Evolutionary conservation across 2,888 invertebrate species (phyloP).

Genomic region (Apotomis turbidana): DNA sequence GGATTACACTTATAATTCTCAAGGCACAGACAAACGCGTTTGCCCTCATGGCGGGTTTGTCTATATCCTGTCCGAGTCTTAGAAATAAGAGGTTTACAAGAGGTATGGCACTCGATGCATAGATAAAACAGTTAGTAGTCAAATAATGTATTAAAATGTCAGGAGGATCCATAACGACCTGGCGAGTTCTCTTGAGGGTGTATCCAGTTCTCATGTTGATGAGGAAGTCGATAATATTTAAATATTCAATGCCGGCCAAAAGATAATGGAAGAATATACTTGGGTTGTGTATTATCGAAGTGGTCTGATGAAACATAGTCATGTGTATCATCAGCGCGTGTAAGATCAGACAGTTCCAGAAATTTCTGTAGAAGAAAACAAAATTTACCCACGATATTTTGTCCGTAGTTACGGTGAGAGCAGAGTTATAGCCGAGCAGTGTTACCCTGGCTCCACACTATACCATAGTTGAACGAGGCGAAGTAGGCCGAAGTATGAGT

Average conservation of each 20-base stretch:
- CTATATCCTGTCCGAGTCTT: conserved; percentile 48
- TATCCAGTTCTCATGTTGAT: conserved; percentile 52
- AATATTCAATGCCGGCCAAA: conserved; percentile 45
- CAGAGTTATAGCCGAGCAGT: no score
- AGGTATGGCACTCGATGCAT: conserved; percentile 52
- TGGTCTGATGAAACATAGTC: conserved; percentile 48
- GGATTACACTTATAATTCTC: conserved; percentile 46
- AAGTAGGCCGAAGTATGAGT: no score
- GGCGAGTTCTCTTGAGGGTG: conserved; percentile 44
- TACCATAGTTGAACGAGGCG: no score
- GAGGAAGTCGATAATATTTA: conserved; percentile 49
- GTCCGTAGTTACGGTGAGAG: no score
- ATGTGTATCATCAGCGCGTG: conserved; percentile 44
- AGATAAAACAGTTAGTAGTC: conserved; percentile 52
- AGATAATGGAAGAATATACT: conserved; percentile 42
- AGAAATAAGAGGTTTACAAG: conserved; percentile 50
- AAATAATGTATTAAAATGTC: conserved; percentile 48
- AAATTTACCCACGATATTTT: no score
- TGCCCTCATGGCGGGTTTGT: conserved; percentile 48
- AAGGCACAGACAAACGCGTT: conserved; percentile 47
- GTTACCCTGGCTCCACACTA: no score
- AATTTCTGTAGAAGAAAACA: conserved; percentile 49
- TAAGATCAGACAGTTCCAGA: conserved; percentile 50
- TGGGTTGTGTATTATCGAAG: conserved; percentile 45
- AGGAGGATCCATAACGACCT: conserved; percentile 46